Percentiles rank a stretch among this genome's conserved stretches.
phyloP scores from a whole-genome alignment of 2,797 vertebrate genomes.

The Chanos chanos region DNA sequence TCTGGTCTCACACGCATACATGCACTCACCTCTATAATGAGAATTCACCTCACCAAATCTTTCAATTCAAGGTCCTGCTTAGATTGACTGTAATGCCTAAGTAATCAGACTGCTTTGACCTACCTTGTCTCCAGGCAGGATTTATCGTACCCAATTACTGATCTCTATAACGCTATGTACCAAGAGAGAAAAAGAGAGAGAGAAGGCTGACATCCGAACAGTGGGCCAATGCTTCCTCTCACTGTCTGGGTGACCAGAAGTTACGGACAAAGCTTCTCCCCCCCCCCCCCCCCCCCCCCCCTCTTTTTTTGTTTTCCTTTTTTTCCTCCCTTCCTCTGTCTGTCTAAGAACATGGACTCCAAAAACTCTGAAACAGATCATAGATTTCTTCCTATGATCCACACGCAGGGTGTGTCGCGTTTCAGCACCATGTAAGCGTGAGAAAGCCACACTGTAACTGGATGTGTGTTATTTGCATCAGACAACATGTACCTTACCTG shows the following conservation, averaged over 20 bases:
- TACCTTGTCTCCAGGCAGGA: constrained; percentile 72
- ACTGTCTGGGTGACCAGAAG: constrained; percentile 48
- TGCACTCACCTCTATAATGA: constrained; percentile 61
- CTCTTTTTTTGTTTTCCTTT: too few species aligned
- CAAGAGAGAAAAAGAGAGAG: constrained; percentile 58
- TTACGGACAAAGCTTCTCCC: too few species aligned
- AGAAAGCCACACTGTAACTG: too few species aligned
- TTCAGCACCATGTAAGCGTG: too few species aligned
- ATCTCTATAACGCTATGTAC: constrained; percentile 67
- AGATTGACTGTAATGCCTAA: constrained; percentile 76
- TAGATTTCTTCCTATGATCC: too few species aligned
- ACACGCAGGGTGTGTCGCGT: too few species aligned
- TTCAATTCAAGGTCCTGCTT: constrained; percentile 72
- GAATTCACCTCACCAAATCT: constrained; percentile 72
- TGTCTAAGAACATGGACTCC: too few species aligned
- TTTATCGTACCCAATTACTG: constrained; percentile 77
- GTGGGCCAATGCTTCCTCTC: constrained; percentile 48
- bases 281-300: too few species aligned
- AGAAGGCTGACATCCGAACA: constrained; percentile 54
- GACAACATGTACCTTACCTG: too few species aligned
- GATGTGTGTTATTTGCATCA: too few species aligned
- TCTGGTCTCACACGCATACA: constrained; percentile 50
- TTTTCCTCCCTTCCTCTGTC: too few species aligned
- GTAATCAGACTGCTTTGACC: constrained; percentile 79
- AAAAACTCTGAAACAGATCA: too few species aligned